Conservation (phyloP, 2,888 invertebrate species). For the Dusona sp. region DNA sequence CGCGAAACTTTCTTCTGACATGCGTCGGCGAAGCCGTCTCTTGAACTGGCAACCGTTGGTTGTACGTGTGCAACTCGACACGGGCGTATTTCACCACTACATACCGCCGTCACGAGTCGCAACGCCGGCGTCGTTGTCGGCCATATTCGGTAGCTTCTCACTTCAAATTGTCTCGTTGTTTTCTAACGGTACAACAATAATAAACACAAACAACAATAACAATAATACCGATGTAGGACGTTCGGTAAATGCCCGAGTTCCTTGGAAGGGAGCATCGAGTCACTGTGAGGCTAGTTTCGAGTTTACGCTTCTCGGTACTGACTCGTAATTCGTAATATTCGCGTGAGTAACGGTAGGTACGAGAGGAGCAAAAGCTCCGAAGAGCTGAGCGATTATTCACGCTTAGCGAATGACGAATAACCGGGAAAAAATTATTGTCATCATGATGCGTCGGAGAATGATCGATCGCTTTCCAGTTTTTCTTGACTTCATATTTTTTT, state of each 20-base stretch:
- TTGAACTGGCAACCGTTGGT: conserved; percentile 56
- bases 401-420: conserved; percentile 33
- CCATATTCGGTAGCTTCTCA: conserved; percentile 47
- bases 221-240: neutral
- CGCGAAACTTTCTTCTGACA: conserved; percentile 50
- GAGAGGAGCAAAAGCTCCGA: conserved; percentile 11
- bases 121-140: conserved; percentile 55
- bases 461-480: conserved; percentile 9
- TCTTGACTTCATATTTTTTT: neutral
- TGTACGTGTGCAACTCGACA: conserved; percentile 55
- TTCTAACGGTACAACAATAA: conserved; percentile 20
- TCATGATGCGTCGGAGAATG: conserved; percentile 9
- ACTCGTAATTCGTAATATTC: conserved; percentile 8
- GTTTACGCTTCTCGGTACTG: conserved; percentile 14
- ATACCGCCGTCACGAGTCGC: conserved; percentile 37
- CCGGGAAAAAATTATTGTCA: conserved; percentile 6
- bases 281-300: neutral
- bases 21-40: conserved; percentile 67
- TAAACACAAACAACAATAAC: conserved; percentile 21
- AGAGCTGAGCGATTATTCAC: conserved; percentile 33
- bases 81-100: conserved; percentile 52
- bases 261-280: neutral
- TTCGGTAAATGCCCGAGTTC: neutral
- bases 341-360: conserved; percentile 19
- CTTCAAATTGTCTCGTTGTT: conserved; percentile 12